A percentile compares a stretch with the other conserved stretches of the same genome.
These are phyloP conservation scores for Castor canadensis DNA, from an alignment of 2,113 vertebrate species.

Conservation along the genomic window DNA sequence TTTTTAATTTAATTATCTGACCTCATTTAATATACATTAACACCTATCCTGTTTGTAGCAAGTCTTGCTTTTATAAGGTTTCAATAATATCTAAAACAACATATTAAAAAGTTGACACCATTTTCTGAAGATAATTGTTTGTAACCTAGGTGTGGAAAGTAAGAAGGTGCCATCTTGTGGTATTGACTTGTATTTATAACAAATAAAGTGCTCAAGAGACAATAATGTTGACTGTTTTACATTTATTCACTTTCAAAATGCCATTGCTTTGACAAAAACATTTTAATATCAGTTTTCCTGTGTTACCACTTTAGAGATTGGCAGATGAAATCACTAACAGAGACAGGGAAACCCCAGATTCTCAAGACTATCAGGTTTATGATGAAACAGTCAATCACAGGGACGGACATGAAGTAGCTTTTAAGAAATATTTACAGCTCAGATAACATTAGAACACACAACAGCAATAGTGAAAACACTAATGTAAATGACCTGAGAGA, in stretches of 20 bases:
- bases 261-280: slow-evolving; percentile 19
- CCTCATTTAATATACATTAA: slow-evolving; percentile 87
- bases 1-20: slow-evolving; percentile 87
- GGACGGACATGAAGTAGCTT: background rate
- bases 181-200: slow-evolving; percentile 89
- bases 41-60: slow-evolving; percentile 83
- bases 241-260: slow-evolving; percentile 71
- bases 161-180: slow-evolving; percentile 90
- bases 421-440: background rate
- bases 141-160: slow-evolving; percentile 85
- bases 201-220: slow-evolving; percentile 88
- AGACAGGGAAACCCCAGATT: background rate
- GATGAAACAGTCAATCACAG: background rate
- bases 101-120: slow-evolving; percentile 79
- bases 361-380: background rate
- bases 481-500: background rate
- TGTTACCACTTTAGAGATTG: background rate
- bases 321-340: slow-evolving; percentile 12
- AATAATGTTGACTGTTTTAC: slow-evolving; percentile 66
- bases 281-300: background rate
- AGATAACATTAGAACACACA: background rate
- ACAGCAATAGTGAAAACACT: background rate
- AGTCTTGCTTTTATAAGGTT: slow-evolving; percentile 88
- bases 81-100: slow-evolving; percentile 79
- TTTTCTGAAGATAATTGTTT: slow-evolving; percentile 85